phyloP scores from a whole-genome alignment of 1,140 invertebrate species.

The Cephus cinctus region DNA sequence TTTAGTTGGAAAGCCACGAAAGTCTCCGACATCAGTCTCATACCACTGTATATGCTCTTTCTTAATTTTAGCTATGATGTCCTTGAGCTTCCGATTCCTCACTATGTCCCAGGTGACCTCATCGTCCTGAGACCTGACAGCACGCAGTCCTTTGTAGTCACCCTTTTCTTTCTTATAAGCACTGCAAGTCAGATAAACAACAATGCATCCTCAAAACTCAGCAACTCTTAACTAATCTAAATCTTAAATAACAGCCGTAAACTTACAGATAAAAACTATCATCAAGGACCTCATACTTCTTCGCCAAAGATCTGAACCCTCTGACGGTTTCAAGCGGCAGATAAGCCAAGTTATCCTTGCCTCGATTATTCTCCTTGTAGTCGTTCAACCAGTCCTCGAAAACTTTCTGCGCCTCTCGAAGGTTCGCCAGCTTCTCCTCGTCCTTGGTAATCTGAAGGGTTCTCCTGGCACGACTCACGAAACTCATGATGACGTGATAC shows the following conservation, averaged over 20 bases:
- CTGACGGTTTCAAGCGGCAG: conserved; percentile 41
- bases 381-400: conserved; percentile 49
- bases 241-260: neutral
- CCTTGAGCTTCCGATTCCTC: conserved; percentile 39
- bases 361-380: conserved; percentile 38
- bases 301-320: conserved; percentile 35
- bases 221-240: conserved; percentile 1
- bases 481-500: conserved; percentile 44
- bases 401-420: conserved; percentile 38
- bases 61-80: conserved; percentile 31
- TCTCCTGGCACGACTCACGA: conserved; percentile 43
- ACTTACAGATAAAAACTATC: conserved; percentile 33
- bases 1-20: conserved; percentile 41
- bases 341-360: conserved; percentile 45
- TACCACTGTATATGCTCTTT: conserved; percentile 36
- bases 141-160: conserved; percentile 39
- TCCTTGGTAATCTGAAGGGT: conserved; percentile 49
- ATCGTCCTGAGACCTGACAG: conserved; percentile 23
- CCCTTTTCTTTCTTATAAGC: conserved; percentile 38
- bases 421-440: conserved; percentile 39
- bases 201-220: neutral
- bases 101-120: conserved; percentile 47
- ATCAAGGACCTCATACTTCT: conserved; percentile 36
- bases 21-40: conserved; percentile 36
- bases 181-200: conserved; percentile 11